Evolutionary conservation across 2,888 invertebrate genomes (phyloP).

Genomic region (Conistra vaccinii): DNA sequence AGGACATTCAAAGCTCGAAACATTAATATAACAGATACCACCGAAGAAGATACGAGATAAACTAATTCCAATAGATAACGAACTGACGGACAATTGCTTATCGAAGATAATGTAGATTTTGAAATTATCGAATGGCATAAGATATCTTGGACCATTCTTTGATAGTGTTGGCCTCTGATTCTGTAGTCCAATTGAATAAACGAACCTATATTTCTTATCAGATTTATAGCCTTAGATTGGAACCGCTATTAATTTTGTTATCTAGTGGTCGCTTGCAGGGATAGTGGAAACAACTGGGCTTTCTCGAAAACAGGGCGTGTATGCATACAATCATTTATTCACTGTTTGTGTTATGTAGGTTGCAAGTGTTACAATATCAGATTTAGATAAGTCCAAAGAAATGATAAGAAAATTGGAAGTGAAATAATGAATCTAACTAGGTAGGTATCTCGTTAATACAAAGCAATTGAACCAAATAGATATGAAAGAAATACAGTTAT

Average conservation of each 20-base stretch:
- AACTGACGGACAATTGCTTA: conserved; percentile 60
- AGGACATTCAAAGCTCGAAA: conserved; percentile 50
- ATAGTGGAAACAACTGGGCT: conserved; percentile 63
- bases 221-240: conserved; percentile 66
- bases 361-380: conserved; percentile 34
- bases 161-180: conserved; percentile 64
- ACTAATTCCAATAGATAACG: conserved; percentile 55
- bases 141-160: conserved; percentile 59
- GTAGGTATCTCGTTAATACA: background rate
- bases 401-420: conserved; percentile 32
- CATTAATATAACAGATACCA: conserved; percentile 58
- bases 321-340: conserved; percentile 46
- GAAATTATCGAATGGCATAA: conserved; percentile 57
- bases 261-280: conserved; percentile 58
- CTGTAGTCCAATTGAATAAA: conserved; percentile 62
- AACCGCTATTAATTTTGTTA: conserved; percentile 68
- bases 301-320: conserved; percentile 59
- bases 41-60: conserved; percentile 45
- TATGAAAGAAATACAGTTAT: conserved; percentile 12
- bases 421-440: background rate
- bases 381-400: conserved; percentile 18
- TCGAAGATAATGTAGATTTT: conserved; percentile 56
- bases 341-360: conserved; percentile 47
- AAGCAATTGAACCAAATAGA: conserved; percentile 24
- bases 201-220: conserved; percentile 66